Base-by-base conservation (phyloP, 2,888 invertebrate genomes). In the Hylaea fasciaria region DNA sequence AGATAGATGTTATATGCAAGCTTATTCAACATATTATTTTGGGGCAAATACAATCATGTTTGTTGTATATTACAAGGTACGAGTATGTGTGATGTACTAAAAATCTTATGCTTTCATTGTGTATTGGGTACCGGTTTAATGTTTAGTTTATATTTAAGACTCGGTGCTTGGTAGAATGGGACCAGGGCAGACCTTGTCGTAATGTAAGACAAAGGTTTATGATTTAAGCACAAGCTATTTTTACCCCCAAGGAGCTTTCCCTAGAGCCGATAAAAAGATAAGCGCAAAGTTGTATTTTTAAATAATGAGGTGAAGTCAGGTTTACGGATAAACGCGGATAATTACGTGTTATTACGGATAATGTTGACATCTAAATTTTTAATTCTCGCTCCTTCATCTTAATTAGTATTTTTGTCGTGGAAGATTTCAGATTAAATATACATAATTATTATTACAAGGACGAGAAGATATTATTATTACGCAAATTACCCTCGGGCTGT, bases 381-480 rank as follows among this genome's bases (percentile, higher is more conserved):
- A 22, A 28, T 14, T 44, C 43, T 44, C 28, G 29, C 12, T 40
- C 41, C 41, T 10, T 35, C 55, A 1, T 11, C n/a, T 39, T 57
- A 57, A 52, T 57, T 57, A 52, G 43, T 48, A 22, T 35, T 16
- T 57, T 16, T 37, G 35, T 43, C 41, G 43, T 8, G 39, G 16
- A 47, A 59, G 29, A 49, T 44, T 53, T 48, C 37, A 35, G 47
- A 10, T 43, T 48, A 44, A 53, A 53, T 59, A 48, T 32, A 32
- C 32, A 32, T 59, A 53, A 59, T 59, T 49, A 58, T 37, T 48
- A 49, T 49, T 35, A 49, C 37, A 53, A 47, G 29, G 58, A 59
- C 48, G 43, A 59, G 48, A 49, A 49, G 48, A 49, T 58, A 52
- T 45, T 50, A 52, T 45, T 50, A 45, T 58, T 58, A 53, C 52